Evolutionary conservation across 2,888 invertebrate genomes (phyloP), one percentile per base, ranked within the genome.

Genomic region (Macaria notata): DNA sequence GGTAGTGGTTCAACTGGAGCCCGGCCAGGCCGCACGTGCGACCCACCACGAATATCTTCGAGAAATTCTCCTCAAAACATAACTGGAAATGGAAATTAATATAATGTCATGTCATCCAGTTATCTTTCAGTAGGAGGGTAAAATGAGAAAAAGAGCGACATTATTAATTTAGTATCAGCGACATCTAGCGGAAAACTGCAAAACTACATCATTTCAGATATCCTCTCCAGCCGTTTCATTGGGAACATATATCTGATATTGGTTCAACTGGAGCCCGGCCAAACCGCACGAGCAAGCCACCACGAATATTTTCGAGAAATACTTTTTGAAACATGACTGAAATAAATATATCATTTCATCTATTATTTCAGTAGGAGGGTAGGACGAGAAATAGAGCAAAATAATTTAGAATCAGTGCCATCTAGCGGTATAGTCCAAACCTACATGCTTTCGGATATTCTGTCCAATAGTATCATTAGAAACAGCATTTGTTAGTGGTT

Each of bases 401-500:
- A 19, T 19, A 19, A 19, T 19, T 19, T 19, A 19, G 19, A 19
- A 19, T 19, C 2, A 19, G 19, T 2, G 19, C 19, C 19, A 19
- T 19, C 19, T 19, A 19, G 19, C 19, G 19, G 19, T 19, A 19
- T 19, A 19, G 19, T 19, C 19, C 19, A 19, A 19, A 19, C 19
- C 19, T 19, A 19, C 4, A 95, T 92, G 87, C 97, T 91, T 83
- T 97, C 97, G 0, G 95, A 93, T 38, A 97, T 83, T 49, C 95
- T 94, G 84, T 98, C 98, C 31, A 96, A 92, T 71, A 98, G 92
- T 52, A 98, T 92, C 83, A 98, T 86, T 52, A 98, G 92, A 87
- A 98, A 98, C 69, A 98, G 92, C 86, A 19, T 95, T 88, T 98
- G 98, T 85, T 96, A 98, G 84, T 98, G 98, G 90, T 98, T 98